phyloP scores from a whole-genome alignment of 2,113 vertebrate genomes.

The Myotis yumanensis region DNA sequence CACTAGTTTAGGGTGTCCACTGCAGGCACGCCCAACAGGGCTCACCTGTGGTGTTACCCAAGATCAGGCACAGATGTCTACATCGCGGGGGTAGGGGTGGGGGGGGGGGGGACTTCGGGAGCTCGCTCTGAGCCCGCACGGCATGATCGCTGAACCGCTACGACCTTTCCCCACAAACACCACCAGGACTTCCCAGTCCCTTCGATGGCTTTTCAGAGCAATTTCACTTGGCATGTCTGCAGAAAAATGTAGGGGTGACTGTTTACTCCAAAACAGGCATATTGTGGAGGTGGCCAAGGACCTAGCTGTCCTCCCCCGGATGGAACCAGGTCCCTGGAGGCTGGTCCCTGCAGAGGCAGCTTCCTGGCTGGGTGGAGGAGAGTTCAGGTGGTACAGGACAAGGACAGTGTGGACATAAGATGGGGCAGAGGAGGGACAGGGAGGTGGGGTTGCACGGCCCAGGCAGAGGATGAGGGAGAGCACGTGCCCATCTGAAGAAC shows the following conservation, averaged over 20 bases:
- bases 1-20: constrained; percentile 79
- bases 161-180: constrained; percentile 38
- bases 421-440: no score
- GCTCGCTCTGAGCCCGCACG: background rate
- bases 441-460: accelerated
- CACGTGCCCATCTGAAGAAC: accelerated
- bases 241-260: background rate
- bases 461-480: background rate
- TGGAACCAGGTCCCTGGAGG: no score
- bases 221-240: background rate
- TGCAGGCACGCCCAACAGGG: constrained; percentile 73
- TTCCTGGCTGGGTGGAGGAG: background rate
- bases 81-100: background rate
- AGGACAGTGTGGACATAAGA: accelerated
- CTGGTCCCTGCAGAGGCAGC: accelerated
- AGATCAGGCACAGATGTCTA: constrained; percentile 38
- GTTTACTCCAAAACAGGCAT: background rate
- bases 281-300: accelerated
- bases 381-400: background rate
- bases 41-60: constrained; percentile 70
- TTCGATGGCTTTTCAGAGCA: background rate
- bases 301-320: background rate
- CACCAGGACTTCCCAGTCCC: background rate
- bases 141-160: constrained; percentile 52
- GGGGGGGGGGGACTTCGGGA: constrained; percentile 44